Evolutionary conservation across 2,888 invertebrate species (phyloP), one percentile per base, ranked within the genome.

Genomic region (Drosophila prolongata): DNA sequence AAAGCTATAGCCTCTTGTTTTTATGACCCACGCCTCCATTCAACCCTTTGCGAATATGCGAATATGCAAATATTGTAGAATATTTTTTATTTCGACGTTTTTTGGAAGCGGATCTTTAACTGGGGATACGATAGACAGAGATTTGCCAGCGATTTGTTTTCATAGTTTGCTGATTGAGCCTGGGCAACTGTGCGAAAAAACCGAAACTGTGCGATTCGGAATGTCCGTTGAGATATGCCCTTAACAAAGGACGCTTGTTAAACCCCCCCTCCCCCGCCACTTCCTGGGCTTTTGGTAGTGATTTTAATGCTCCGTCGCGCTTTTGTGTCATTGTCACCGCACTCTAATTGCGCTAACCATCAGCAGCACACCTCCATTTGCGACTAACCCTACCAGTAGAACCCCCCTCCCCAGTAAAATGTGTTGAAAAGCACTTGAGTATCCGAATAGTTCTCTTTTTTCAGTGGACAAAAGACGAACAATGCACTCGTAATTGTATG

Each of bases 261-360:
- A 64, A 67, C 71, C 56, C 37, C 30, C 30, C 13, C 43, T 19
- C 42, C 9, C 8, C 61, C 50, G 62, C 42, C 67, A 71, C 60
- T 79, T 82, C 77, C 85, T 69, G 72, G 54, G 35, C 54, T 38
- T 59, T 54, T 11, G 53, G 58, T 69, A 30, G 38, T 59, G 77
- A 70, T 75, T 81, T 70, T 46, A 77, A 60, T 66, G 87, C 81
- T 79, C 73, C 70, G 73, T 73, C 79, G 83, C 86, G 86, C 78
- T 88, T 87, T 86, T 86, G 88, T 86, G 85, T 87, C 86, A 85
- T 82, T 85, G 86, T 81, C 89, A 76, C 77, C 89, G 84, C 72
- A 71, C 76, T 79, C 84, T 88, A 88, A 88, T 87, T 87, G 89
- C 87, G 76, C 78, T 69, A 86, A 83, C 84, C 79, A 54, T 80